Evolutionary conservation across 2,113 vertebrate genomes (phyloP).

Genomic region (Ptychochromis oligacanthus): DNA sequence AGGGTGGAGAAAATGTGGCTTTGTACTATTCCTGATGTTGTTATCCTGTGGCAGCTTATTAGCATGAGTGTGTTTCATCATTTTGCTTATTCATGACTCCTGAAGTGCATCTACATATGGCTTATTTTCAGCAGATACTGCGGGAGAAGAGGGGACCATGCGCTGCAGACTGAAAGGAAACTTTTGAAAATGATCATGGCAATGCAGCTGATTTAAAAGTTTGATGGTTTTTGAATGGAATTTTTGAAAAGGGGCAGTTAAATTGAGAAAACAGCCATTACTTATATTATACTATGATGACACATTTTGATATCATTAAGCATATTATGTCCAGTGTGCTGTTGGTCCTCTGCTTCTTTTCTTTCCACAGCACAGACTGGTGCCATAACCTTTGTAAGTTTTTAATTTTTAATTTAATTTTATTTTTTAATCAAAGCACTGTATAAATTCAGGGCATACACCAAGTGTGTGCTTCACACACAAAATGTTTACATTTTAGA

Average conservation of each 20-base stretch:
- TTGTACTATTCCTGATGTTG: slow-evolving; percentile 20
- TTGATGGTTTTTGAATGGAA: background rate
- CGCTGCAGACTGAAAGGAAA: background rate
- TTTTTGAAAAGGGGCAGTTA: background rate
- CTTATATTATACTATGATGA: background rate
- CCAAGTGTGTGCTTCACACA: background rate
- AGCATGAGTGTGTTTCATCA: slow-evolving; percentile 48
- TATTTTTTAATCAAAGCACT: background rate
- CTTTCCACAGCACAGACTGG: accelerated
- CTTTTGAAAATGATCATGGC: background rate
- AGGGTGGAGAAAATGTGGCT: slow-evolving; percentile 3
- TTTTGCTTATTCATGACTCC: slow-evolving; percentile 55
- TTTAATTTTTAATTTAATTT: no score
- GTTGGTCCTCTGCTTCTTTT: background rate
- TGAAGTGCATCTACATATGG: slow-evolving; percentile 26
- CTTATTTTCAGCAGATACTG: slow-evolving; percentile 19
- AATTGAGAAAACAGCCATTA: background rate
- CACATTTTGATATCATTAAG: background rate
- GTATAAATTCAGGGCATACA: background rate
- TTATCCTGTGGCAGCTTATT: slow-evolving; percentile 52
- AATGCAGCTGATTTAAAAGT: background rate
- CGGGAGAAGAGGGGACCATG: background rate
- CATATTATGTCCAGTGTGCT: accelerated
- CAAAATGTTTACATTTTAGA: background rate
- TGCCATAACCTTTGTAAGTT: background rate